Conservation (phyloP, 2,113 vertebrate species). For the Pelecanoides urinatrix region DNA sequence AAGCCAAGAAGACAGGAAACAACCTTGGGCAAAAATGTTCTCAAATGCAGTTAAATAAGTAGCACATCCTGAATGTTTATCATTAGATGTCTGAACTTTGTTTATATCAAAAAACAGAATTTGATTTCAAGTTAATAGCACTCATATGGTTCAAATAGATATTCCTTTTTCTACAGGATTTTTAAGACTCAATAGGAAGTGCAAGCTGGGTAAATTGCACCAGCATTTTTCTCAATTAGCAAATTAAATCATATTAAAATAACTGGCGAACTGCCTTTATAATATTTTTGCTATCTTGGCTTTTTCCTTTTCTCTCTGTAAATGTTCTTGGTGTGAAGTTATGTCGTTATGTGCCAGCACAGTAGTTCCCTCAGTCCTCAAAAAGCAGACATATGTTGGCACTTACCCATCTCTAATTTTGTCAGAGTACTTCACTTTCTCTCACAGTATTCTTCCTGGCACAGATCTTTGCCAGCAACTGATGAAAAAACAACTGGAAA, state of each 20-base stretch:
- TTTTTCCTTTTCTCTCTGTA: not conserved
- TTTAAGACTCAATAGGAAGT: not conserved
- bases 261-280: not conserved
- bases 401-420: conserved; percentile 1
- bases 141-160: not conserved
- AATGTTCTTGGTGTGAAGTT: not conserved
- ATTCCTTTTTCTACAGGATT: not conserved
- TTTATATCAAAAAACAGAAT: not conserved
- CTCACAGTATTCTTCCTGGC: conserved; percentile 12
- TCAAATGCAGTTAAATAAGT: not conserved
- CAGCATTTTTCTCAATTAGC: conserved; percentile 13
- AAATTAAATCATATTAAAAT: conserved; percentile 41
- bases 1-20: not conserved
- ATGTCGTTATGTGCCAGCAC: not conserved
- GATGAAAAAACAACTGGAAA: conserved; percentile 15
- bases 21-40: not conserved
- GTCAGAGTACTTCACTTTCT: conserved; percentile 19
- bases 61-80: not conserved
- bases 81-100: not conserved
- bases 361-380: conserved; percentile 9
- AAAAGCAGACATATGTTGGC: conserved; percentile 31
- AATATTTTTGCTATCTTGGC: not conserved
- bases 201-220: not conserved
- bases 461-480: not conserved
- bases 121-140: not conserved